A percentile compares a stretch with the other conserved stretches of the same genome.
Evolutionary conservation across 2,888 invertebrate genomes (phyloP).

Genomic region (Uropetala carovei): DNA sequence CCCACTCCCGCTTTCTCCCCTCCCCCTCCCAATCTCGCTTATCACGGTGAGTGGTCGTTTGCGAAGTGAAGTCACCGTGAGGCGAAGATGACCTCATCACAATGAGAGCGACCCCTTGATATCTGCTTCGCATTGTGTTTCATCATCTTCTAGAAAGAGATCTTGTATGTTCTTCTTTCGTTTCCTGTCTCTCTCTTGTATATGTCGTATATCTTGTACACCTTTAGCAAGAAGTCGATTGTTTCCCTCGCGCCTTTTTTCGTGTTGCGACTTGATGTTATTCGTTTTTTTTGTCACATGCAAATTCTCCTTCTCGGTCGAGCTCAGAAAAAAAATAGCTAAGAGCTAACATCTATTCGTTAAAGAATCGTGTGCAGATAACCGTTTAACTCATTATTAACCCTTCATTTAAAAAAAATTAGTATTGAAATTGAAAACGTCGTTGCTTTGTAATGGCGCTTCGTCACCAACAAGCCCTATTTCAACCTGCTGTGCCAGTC

Average conservation of each 20-base stretch:
- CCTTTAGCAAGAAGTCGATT: background rate
- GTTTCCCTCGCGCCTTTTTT: conserved; percentile 9
- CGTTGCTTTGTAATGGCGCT: too few relatives aligned
- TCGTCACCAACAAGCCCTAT: too few relatives aligned
- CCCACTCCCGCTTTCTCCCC: background rate
- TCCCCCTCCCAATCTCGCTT: conserved; percentile 2
- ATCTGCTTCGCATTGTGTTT: conserved; percentile 35
- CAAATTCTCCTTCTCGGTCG: background rate
- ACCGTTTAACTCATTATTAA: too few relatives aligned
- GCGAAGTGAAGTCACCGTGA: conserved; percentile 54
- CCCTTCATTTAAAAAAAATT: too few relatives aligned
- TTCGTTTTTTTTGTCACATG: background rate
- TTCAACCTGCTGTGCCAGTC: too few relatives aligned
- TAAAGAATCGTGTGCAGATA: too few relatives aligned
- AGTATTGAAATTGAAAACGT: too few relatives aligned
- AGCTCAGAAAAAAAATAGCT: background rate
- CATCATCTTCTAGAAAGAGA: conserved; percentile 22
- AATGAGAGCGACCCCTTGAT: conserved; percentile 46
- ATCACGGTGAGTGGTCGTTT: conserved; percentile 44
- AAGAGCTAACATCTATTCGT: too few relatives aligned
- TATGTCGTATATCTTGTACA: background rate
- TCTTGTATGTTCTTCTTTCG: conserved; percentile 16
- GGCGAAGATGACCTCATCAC: conserved; percentile 42
- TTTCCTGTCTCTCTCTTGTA: background rate
- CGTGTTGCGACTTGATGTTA: background rate